phyloP scores from a whole-genome alignment of 2,888 invertebrate species.

The Limnephilus lunatus region DNA sequence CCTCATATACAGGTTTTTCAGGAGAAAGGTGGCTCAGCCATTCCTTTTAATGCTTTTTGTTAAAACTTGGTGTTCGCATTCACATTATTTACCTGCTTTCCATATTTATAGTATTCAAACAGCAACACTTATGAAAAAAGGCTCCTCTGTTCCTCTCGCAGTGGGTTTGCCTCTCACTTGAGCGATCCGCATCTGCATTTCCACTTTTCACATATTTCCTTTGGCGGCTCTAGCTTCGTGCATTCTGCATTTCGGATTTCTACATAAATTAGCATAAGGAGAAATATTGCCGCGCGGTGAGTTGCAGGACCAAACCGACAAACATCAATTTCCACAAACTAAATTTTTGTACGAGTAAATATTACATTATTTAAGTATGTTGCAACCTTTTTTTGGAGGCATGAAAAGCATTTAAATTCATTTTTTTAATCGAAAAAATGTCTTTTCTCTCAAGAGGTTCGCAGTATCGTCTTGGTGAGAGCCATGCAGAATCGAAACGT shows the following conservation, averaged over 20 bases:
- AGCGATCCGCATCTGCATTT: slow-evolving; percentile 34
- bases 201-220: slow-evolving; percentile 47
- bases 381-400: no score
- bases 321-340: neutral
- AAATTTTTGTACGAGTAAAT: neutral
- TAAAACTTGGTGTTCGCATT: neutral
- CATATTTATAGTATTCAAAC: slow-evolving; percentile 21
- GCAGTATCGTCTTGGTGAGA: no score
- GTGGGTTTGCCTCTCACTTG: slow-evolving; percentile 27
- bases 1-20: no score
- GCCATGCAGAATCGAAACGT: no score
- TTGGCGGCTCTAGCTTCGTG: slow-evolving; percentile 26
- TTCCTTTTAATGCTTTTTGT: neutral
- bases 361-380: no score
- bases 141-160: neutral
- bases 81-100: neutral
- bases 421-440: no score
- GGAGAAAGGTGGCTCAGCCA: no score
- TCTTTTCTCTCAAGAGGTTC: no score
- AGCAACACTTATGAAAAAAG: slow-evolving; percentile 24
- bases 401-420: no score
- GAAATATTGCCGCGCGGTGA: slow-evolving; percentile 35
- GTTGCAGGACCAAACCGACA: neutral
- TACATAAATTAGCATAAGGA: slow-evolving; percentile 47
- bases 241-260: slow-evolving; percentile 45